Conservation (phyloP, 2,797 vertebrate species). For the Acanthornis magna region DNA sequence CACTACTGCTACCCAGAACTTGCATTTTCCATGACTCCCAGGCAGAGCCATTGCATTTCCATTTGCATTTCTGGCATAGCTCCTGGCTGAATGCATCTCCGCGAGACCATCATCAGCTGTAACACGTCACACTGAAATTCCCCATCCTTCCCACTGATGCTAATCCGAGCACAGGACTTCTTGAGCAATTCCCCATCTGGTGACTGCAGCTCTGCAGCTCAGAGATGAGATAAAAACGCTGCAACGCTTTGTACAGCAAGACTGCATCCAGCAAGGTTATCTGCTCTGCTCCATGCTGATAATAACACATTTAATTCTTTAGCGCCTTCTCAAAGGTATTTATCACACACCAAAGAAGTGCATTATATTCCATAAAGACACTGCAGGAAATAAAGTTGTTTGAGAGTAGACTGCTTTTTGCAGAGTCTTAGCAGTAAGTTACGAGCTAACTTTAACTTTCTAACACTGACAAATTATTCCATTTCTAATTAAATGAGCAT, state of each 20-base stretch:
- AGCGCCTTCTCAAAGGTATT: neutral
- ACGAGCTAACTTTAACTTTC: neutral
- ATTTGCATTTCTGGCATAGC: neutral
- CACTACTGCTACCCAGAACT: neutral
- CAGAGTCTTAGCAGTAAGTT: neutral
- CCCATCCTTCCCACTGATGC: neutral
- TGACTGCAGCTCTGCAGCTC: conserved; percentile 1
- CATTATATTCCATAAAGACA: neutral
- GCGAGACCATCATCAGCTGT: neutral
- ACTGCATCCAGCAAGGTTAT: neutral
- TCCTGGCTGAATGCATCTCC: neutral
- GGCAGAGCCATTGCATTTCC: neutral
- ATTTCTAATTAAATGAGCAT: neutral
- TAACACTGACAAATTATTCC: neutral
- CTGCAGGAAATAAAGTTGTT: neutral
- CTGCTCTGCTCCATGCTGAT: neutral
- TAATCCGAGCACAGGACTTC: neutral
- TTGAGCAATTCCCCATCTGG: neutral
- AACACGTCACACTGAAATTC: neutral
- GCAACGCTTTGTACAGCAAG: neutral
- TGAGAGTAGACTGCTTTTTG: neutral
- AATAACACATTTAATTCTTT: neutral
- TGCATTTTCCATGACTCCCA: neutral
- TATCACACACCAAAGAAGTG: neutral
- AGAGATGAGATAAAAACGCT: neutral